Evolutionary conservation across 2,113 vertebrate species (phyloP).

Genomic region (Arothron firmamentum): DNA sequence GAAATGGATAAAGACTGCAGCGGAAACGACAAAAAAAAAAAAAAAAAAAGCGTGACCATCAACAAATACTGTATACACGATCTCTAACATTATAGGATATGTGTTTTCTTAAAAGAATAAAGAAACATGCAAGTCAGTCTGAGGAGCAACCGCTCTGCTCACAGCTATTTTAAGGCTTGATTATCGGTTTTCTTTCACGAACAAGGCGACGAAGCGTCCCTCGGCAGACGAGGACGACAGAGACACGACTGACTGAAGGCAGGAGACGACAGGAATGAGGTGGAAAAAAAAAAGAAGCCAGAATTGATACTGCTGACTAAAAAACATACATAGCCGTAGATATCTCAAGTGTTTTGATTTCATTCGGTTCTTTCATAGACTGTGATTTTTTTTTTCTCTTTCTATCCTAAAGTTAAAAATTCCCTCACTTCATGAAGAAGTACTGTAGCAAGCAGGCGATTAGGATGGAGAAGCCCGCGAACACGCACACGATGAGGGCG

Average conservation of each 20-base stretch:
- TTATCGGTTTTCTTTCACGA: slow-evolving; percentile 57
- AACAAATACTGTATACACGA: slow-evolving; percentile 68
- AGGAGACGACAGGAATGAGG: slow-evolving; percentile 23
- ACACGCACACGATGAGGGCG: slow-evolving; percentile 88
- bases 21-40: slow-evolving; percentile 62
- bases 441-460: slow-evolving; percentile 97
- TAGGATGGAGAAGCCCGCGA: slow-evolving; percentile 88
- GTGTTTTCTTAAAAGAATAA: slow-evolving; percentile 67
- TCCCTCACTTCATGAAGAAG: slow-evolving; percentile 96
- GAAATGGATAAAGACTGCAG: slow-evolving; percentile 60
- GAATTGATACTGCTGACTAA: slow-evolving; percentile 82
- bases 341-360: slow-evolving; percentile 77
- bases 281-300: slow-evolving; percentile 71
- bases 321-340: slow-evolving; percentile 79
- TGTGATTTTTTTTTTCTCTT: slow-evolving; percentile 67
- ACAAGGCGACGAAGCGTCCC: slow-evolving; percentile 51
- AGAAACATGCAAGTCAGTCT: slow-evolving; percentile 70
- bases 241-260: slow-evolving; percentile 40
- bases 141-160: slow-evolving; percentile 57
- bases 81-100: slow-evolving; percentile 77
- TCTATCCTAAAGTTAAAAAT: slow-evolving; percentile 58
- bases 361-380: slow-evolving; percentile 61
- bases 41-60: slow-evolving; percentile 75
- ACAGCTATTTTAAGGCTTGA: slow-evolving; percentile 72
- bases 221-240: slow-evolving; percentile 42